phyloP scores from a whole-genome alignment of 2,113 vertebrate genomes.

The Echinops telfairi region DNA sequence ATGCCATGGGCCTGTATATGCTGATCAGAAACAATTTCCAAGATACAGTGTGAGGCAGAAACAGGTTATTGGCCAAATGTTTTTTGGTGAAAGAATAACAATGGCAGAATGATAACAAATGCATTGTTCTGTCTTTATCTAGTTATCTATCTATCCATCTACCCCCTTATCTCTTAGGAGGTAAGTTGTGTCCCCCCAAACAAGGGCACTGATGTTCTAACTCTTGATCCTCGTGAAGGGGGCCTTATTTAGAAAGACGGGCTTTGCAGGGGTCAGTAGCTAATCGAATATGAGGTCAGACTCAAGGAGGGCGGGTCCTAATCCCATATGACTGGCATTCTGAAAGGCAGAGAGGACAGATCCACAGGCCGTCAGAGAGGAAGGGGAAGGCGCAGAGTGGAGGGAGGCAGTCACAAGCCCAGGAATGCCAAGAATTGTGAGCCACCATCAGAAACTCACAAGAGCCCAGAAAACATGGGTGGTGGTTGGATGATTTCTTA shows the following conservation, averaged over 20 bases:
- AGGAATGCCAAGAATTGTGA: not conserved
- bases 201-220: not conserved
- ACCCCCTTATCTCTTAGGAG: not conserved
- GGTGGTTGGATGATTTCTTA: too few relatives aligned
- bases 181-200: not conserved
- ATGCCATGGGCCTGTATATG: too few relatives aligned
- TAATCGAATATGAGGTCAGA: not conserved
- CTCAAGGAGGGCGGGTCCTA: not conserved
- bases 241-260: not conserved
- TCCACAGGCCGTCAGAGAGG: not conserved
- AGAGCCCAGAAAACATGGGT: not conserved
- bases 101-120: not conserved
- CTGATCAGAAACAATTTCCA: slow-evolving; percentile 30
- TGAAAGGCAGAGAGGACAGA: not conserved
- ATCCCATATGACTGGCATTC: not conserved
- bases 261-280: not conserved
- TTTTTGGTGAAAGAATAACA: not conserved
- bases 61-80: too few relatives aligned
- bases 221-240: not conserved
- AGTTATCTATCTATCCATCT: not conserved
- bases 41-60: not conserved
- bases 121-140: not conserved
- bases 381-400: not conserved
- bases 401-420: not conserved
- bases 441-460: not conserved